These are phyloP conservation scores for Cherax quadricarinatus DNA, from an alignment of 1,140 invertebrate species.

Conservation along the genomic window DNA sequence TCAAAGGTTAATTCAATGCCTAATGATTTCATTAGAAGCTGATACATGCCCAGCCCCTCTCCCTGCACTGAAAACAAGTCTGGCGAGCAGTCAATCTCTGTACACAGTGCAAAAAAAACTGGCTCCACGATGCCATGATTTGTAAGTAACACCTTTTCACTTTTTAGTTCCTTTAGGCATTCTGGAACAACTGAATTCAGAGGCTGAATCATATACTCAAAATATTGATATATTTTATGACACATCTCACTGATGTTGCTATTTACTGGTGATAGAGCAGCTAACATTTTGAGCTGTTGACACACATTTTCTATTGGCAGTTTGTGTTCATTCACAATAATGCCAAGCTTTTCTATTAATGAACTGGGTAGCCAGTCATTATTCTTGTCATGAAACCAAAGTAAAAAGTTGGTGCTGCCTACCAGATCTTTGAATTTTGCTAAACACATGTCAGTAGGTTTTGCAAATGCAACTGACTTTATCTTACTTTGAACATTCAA, in stretches of 20 bases:
- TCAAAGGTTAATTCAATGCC: slow-evolving; percentile 12
- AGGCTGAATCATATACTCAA: slow-evolving; percentile 8
- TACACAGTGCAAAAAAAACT: not conserved
- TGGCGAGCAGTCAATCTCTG: slow-evolving; percentile 26
- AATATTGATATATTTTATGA: slow-evolving; percentile 31
- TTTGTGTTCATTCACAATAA: not conserved
- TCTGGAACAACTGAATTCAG: not conserved
- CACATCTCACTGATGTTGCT: not conserved
- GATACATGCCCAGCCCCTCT: slow-evolving; percentile 31
- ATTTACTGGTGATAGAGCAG: not conserved
- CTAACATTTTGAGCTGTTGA: slow-evolving; percentile 15
- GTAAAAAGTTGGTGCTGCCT: slow-evolving; percentile 13
- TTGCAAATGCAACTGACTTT: not conserved
- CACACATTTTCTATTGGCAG: slow-evolving; percentile 12
- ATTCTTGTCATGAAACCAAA: not conserved
- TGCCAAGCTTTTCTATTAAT: slow-evolving; percentile 5
- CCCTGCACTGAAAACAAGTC: slow-evolving; percentile 38
- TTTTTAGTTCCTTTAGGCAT: not conserved
- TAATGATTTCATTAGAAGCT: slow-evolving; percentile 1
- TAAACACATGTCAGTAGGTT: not conserved
- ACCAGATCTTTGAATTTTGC: not conserved
- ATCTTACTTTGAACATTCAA: not conserved
- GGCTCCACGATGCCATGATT: slow-evolving; percentile 39
- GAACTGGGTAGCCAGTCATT: not conserved
- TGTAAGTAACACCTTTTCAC: slow-evolving; percentile 25